These are phyloP conservation scores for Hystrix cristata DNA, from an alignment of 2,113 vertebrate genomes.

Conservation along the genomic window DNA sequence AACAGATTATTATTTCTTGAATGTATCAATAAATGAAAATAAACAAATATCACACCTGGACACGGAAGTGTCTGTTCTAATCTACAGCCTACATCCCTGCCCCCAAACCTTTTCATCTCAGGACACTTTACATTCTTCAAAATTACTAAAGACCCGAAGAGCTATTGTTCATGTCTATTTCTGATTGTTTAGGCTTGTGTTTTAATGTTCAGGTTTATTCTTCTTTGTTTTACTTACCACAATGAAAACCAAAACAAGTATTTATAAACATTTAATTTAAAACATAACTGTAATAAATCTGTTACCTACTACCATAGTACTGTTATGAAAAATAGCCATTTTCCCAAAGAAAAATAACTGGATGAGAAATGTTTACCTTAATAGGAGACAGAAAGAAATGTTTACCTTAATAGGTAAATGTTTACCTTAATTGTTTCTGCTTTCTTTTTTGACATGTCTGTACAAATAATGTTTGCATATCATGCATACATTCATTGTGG, in stretches of 20 bases:
- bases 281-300: neutral
- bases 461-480: too few relatives aligned
- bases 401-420: neutral
- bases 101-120: neutral
- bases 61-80: neutral
- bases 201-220: conserved; percentile 1
- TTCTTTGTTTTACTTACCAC: neutral
- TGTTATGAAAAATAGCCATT: neutral
- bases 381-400: neutral
- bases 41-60: too few relatives aligned
- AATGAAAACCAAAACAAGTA: neutral
- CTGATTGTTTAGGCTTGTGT: neutral
- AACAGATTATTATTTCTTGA: neutral
- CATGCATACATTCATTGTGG: too few relatives aligned
- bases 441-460: too few relatives aligned
- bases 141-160: neutral
- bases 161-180: neutral
- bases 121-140: neutral
- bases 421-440: too few relatives aligned
- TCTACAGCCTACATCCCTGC: neutral
- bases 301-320: neutral
- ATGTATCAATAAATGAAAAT: neutral
- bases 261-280: neutral
- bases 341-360: conserved; percentile 13
- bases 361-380: neutral